phyloP scores from a whole-genome alignment of 1,140 invertebrate genomes.

The Wasmannia auropunctata region DNA sequence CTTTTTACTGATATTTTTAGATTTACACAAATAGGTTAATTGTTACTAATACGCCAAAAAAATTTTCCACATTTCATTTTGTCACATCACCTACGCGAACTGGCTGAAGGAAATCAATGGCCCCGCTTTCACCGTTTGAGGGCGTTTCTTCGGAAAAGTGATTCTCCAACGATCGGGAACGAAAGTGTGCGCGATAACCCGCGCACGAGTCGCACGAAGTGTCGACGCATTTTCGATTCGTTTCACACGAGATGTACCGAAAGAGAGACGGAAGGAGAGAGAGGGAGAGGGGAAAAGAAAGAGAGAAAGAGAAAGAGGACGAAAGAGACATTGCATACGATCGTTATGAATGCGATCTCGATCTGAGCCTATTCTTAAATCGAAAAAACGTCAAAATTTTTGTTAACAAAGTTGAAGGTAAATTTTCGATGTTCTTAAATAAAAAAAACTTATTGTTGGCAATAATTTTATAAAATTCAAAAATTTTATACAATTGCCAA shows the following conservation, averaged over 20 bases:
- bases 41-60: slow-evolving; percentile 10
- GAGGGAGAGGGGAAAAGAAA: background rate
- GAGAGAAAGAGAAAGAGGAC: background rate
- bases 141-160: slow-evolving; percentile 71
- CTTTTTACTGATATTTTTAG: background rate
- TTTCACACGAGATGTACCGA: slow-evolving; percentile 48
- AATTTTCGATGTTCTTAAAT: background rate
- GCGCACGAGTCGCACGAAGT: slow-evolving; percentile 34
- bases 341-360: background rate
- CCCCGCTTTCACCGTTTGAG: slow-evolving; percentile 71
- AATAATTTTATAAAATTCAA: background rate
- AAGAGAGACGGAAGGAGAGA: background rate
- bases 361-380: background rate
- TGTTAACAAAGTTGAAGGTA: background rate
- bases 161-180: slow-evolving; percentile 45
- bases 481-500: background rate
- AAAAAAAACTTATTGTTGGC: background rate
- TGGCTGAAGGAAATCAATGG: slow-evolving; percentile 55
- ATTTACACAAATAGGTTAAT: slow-evolving; percentile 6
- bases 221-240: slow-evolving; percentile 64
- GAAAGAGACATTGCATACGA: background rate
- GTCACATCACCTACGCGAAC: slow-evolving; percentile 46
- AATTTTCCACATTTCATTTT: background rate
- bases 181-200: slow-evolving; percentile 57
- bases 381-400: background rate